A percentile compares a stretch with the other conserved stretches of the same genome.
These are phyloP conservation scores for Camelus bactrianus DNA, from an alignment of 2,113 vertebrate species.

Conservation along the genomic window DNA sequence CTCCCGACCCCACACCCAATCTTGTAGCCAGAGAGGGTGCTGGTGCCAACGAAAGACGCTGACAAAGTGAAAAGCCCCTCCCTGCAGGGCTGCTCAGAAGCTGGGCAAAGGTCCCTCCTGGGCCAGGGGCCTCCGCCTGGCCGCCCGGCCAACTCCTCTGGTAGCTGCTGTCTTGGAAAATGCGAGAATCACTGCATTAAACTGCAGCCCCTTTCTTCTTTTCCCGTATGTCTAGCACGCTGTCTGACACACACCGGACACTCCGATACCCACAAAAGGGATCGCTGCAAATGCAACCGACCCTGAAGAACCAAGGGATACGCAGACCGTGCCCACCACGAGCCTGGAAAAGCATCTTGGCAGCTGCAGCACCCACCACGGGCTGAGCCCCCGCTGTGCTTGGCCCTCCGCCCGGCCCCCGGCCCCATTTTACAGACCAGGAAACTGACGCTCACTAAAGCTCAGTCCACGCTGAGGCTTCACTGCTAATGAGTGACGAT, in stretches of 20 bases:
- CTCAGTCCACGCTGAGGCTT: not conserved
- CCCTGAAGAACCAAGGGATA: no score
- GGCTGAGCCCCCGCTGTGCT: not conserved
- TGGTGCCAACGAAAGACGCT: not conserved
- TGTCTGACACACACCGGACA: not conserved
- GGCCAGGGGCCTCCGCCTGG: not conserved
- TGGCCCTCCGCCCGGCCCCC: not conserved
- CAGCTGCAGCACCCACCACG: accelerated
- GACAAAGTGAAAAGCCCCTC: not conserved
- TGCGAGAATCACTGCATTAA: no score
- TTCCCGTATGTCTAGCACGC: not conserved
- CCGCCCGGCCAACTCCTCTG: no score
- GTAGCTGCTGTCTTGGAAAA: accelerated
- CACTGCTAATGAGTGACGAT: accelerated
- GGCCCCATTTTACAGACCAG: not conserved
- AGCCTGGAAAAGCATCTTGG: accelerated
- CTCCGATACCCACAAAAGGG: not conserved
- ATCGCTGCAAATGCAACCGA: not conserved
- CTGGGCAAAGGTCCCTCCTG: accelerated
- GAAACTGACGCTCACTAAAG: not conserved
- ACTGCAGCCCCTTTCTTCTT: no score
- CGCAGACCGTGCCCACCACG: accelerated
- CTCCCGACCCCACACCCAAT: not conserved
- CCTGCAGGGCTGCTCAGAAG: not conserved
- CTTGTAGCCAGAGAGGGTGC: not conserved